Percentiles rank a stretch among this genome's conserved stretches.
Conservation (phyloP, 1,140 invertebrate genomes). For the Drosophila novamexicana region DNA sequence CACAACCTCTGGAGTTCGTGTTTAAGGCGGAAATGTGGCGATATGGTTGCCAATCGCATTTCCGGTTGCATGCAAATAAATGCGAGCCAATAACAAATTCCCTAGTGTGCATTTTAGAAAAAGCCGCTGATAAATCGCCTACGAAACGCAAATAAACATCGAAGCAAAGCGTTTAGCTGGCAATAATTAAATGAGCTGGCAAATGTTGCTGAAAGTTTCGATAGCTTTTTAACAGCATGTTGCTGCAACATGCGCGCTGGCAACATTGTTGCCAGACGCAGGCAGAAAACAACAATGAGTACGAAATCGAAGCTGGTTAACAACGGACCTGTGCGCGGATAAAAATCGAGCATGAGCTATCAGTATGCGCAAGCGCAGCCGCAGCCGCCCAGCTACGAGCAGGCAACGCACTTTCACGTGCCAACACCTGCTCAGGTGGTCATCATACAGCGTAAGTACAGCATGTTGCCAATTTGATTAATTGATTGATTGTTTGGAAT, state of each 20-base stretch:
- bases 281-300: not conserved
- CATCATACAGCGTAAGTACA: slow-evolving; percentile 70
- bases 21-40: too few relatives aligned
- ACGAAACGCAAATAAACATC: too few relatives aligned
- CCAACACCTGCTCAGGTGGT: slow-evolving; percentile 58
- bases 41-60: not conserved
- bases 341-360: slow-evolving; percentile 20
- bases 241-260: slow-evolving; percentile 15
- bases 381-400: slow-evolving; percentile 72
- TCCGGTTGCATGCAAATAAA: not conserved
- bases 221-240: not conserved
- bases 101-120: too few relatives aligned
- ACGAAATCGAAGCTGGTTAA: slow-evolving; percentile 9
- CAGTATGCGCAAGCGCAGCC: slow-evolving; percentile 3
- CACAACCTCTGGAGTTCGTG: too few relatives aligned
- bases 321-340: slow-evolving; percentile 13
- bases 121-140: too few relatives aligned
- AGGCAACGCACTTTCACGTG: slow-evolving; percentile 59
- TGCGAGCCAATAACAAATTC: too few relatives aligned
- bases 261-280: slow-evolving; percentile 17
- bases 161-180: not conserved
- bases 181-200: not conserved
- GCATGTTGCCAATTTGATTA: not conserved
- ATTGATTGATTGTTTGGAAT: not conserved
- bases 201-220: slow-evolving; percentile 3